phyloP scores from a whole-genome alignment of 2,113 vertebrate genomes.

The Sceloporus tristichus region DNA sequence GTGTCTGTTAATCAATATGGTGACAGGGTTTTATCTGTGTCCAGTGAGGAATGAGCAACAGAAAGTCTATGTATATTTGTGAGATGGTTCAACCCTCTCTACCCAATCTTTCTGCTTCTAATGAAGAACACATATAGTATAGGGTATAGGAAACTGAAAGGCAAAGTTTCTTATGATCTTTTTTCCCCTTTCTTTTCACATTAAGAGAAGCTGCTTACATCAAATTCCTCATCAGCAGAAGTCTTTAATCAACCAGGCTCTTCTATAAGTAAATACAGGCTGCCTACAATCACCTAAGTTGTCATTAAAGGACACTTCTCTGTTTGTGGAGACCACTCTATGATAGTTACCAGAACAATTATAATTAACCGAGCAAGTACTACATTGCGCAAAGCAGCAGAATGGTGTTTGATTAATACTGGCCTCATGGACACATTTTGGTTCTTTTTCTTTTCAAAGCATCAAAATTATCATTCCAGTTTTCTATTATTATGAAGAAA shows the following conservation, averaged over 20 bases:
- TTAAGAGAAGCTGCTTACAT: conserved; percentile 17
- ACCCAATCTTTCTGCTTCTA: not conserved
- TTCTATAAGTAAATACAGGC: not conserved
- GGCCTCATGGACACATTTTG: conserved; percentile 16
- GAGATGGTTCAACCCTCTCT: not conserved
- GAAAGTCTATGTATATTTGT: no score
- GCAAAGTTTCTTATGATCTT: not conserved
- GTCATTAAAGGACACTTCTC: conserved; percentile 52
- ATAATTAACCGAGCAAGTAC: conserved; percentile 50
- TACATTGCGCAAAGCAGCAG: conserved; percentile 52
- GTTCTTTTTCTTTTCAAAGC: conserved; percentile 22
- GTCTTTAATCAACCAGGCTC: conserved; percentile 26
- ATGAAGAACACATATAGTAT: not conserved
- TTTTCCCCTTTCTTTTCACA: not conserved
- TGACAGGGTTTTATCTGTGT: no score
- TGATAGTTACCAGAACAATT: conserved; percentile 55
- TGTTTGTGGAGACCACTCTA: conserved; percentile 47
- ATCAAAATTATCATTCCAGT: conserved; percentile 24
- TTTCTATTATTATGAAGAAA: conserved; percentile 2
- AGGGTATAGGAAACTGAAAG: not conserved
- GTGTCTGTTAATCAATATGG: no score
- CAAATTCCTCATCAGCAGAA: conserved; percentile 31
- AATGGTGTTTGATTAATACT: conserved; percentile 45
- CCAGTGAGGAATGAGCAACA: no score
- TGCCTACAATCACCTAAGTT: conserved; percentile 48